A percentile compares a stretch with the other conserved stretches of the same genome.
phyloP scores from a whole-genome alignment of 2,113 vertebrate species.

The Lates calcarifer region DNA sequence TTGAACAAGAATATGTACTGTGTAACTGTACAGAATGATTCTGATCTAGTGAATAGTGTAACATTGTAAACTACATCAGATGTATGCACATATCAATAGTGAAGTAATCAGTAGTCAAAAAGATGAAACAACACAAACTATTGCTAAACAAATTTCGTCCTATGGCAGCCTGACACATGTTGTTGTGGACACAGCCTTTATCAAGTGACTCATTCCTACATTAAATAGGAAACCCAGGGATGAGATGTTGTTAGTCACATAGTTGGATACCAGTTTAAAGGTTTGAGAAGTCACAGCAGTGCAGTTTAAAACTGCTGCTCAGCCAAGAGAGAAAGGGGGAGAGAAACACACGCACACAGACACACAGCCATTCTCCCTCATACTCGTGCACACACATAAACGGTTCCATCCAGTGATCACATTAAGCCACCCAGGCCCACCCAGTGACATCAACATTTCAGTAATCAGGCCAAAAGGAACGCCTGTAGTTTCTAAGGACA shows the following conservation, averaged over 20 bases:
- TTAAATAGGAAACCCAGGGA: background rate
- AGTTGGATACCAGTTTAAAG: background rate
- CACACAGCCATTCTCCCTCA: slow-evolving; percentile 16
- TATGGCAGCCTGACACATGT: background rate
- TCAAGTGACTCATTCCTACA: no score
- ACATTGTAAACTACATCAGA: no score
- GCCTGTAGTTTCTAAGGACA: slow-evolving; percentile 41
- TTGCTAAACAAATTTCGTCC: background rate
- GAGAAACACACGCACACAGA: background rate
- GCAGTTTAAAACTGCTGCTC: slow-evolving; percentile 27
- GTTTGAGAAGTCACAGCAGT: background rate
- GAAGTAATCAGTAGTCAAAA: background rate
- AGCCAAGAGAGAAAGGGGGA: background rate
- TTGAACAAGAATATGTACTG: background rate
- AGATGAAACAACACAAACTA: background rate
- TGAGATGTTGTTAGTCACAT: background rate
- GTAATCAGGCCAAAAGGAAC: slow-evolving; percentile 66
- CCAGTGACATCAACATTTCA: slow-evolving; percentile 77
- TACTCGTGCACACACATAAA: slow-evolving; percentile 32
- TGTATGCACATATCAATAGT: no score
- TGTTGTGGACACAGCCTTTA: background rate
- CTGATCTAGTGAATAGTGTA: background rate
- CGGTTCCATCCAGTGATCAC: slow-evolving; percentile 67
- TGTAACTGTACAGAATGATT: no score
- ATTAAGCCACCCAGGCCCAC: slow-evolving; percentile 68